Evolutionary conservation across 2,888 invertebrate species (phyloP), one percentile per base, ranked within the genome.

Genomic region (Chromoteleia sp.): DNA sequence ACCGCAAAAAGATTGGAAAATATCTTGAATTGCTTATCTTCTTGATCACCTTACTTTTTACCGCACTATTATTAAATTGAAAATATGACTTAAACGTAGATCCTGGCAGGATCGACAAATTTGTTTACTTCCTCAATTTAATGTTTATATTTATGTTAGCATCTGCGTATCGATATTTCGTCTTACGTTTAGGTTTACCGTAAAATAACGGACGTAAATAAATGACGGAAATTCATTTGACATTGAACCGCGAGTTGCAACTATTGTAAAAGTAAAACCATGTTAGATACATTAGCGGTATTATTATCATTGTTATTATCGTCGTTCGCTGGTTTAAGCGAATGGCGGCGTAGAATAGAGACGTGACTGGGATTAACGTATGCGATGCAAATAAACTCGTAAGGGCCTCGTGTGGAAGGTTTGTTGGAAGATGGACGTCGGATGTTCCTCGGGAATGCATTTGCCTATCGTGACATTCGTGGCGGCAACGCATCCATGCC

Each of bases 381-480:
- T 43, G 43, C 56, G 30, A 65, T 36, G 71, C 33, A 71, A 63
- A 71, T 71, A 71, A 78, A 73, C 71, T 73, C 71, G 71, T 67
- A 78, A 65, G 71, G 67, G 71, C 14, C 43, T 48, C 21, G n/a
- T n/a, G n/a, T n/a, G n/a, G n/a, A n/a, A n/a, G n/a, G n/a, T n/a
- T n/a, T n/a, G 41, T 8, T 8, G 65, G 45, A 65, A 78, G 71
- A 78, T 78, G 58, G 71, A 73, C 65, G 59, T 70, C 61, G 63
- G 61, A 50, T 33, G 65, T 61, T 21, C 59, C 52, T 30, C 54
- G 56, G 15, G 67, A 67, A 73, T 54, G 54, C 73, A 79, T 79
- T 78, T 79, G 70, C 78, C 65, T 78, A 73, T 73, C 78, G 67
- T 73, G 73, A 67, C 78, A 78, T 36, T 68, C 58, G 65, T 30